Evolutionary conservation across 2,113 vertebrate species (phyloP).

Genomic region (Seriola quinqueradiata): DNA sequence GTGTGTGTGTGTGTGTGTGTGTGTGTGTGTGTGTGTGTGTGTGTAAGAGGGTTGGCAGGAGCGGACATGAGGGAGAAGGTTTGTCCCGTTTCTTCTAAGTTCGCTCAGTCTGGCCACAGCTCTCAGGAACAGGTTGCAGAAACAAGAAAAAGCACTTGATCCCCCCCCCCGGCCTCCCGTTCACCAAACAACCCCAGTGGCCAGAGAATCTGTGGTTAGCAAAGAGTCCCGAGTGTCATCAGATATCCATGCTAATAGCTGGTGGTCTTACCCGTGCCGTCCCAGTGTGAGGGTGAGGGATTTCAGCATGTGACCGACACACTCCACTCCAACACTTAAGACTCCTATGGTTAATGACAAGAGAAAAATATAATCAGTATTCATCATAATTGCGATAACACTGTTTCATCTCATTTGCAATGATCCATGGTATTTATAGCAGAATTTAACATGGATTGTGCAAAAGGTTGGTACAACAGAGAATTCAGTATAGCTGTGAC

Average conservation of each 20-base stretch:
- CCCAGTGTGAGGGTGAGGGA: slow-evolving; percentile 36
- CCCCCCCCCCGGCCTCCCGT: slow-evolving; percentile 15
- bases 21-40: neutral
- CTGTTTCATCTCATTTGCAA: slow-evolving; percentile 15
- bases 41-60: neutral
- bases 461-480: no score
- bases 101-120: slow-evolving; percentile 59
- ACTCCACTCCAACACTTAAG: slow-evolving; percentile 9
- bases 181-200: slow-evolving; percentile 52
- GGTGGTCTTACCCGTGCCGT: slow-evolving; percentile 63
- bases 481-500: no score
- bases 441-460: neutral
- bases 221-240: slow-evolving; percentile 66
- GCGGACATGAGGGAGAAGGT: slow-evolving; percentile 39
- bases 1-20: neutral
- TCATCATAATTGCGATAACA: neutral
- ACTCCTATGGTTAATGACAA: slow-evolving; percentile 17
- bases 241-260: slow-evolving; percentile 82
- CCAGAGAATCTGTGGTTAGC: slow-evolving; percentile 60
- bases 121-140: slow-evolving; percentile 63
- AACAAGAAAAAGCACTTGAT: slow-evolving; percentile 85
- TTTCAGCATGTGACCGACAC: slow-evolving; percentile 30
- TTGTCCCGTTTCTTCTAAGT: slow-evolving; percentile 50
- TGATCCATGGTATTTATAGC: neutral
- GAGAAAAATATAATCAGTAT: slow-evolving; percentile 12